Evolutionary conservation across 2,797 vertebrate species (phyloP).

Genomic region (Botia almorhae): DNA sequence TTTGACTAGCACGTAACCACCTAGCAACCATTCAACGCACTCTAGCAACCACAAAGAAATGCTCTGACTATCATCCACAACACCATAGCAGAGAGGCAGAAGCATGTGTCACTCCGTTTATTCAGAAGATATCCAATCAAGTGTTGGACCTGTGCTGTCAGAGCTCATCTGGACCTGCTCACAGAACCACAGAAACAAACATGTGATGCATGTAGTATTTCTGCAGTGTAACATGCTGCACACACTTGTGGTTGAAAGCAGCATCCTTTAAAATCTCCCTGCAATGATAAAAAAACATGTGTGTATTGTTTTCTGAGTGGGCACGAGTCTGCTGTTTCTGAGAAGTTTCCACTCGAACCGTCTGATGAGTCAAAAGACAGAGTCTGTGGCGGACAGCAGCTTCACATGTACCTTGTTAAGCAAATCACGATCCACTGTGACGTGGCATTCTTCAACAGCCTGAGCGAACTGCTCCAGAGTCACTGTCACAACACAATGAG

Average conservation of each 20-base stretch:
- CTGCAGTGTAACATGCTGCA: conserved; percentile 10
- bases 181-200: not conserved
- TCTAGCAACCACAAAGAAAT: not conserved
- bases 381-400: conserved; percentile 54
- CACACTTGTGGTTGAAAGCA: conserved; percentile 30
- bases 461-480: conserved; percentile 69
- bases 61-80: not conserved
- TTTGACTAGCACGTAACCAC: not conserved
- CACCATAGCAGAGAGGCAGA: not conserved
- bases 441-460: conserved; percentile 63
- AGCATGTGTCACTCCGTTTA: not conserved
- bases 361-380: conserved; percentile 72
- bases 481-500: conserved; percentile 56
- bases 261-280: conserved; percentile 37
- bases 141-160: not conserved
- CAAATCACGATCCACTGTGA: conserved; percentile 62
- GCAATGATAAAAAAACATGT: not conserved
- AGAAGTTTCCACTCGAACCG: conserved; percentile 74
- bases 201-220: conserved; percentile 1
- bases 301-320: conserved; percentile 45
- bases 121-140: not conserved
- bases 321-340: conserved; percentile 50
- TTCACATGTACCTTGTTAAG: conserved; percentile 75
- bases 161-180: too few relatives aligned
- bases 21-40: not conserved